A percentile compares a stretch with the other conserved stretches of the same genome.
Conservation (phyloP, 30 jellyfish, hydroid and myxozoan genomes). For the Catostylus mosaicus region DNA sequence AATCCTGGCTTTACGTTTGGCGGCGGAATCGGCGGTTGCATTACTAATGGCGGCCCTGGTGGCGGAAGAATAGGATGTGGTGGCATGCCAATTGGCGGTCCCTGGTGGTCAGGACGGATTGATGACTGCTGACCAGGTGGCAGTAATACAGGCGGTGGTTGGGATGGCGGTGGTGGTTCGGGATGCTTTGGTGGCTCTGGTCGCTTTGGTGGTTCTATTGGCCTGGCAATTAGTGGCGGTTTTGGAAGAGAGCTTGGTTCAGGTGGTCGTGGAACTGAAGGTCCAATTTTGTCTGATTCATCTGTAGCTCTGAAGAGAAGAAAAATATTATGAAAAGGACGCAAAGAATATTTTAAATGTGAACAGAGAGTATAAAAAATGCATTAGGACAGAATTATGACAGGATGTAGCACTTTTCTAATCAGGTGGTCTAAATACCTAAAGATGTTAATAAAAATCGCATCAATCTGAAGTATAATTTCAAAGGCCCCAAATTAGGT, state of each 20-base stretch:
- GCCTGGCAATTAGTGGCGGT: slow-evolving; percentile 54
- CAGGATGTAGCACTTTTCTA: no score
- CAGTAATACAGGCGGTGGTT: slow-evolving; percentile 69
- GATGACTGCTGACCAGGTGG: slow-evolving; percentile 49
- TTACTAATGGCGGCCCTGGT: slow-evolving; percentile 60
- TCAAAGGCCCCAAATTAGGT: no score
- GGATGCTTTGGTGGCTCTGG: slow-evolving; percentile 59
- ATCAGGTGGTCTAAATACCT: no score
- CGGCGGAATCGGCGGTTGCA: slow-evolving; percentile 80
- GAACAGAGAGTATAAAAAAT: background rate
- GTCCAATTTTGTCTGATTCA: slow-evolving; percentile 90
- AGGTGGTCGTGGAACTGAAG: slow-evolving; percentile 71
- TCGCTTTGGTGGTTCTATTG: slow-evolving; percentile 55
- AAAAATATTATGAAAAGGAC: background rate
- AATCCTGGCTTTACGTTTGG: slow-evolving; percentile 69
- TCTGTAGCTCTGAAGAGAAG: slow-evolving; percentile 78
- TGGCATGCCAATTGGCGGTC: slow-evolving; percentile 36
- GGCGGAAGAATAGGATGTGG: slow-evolving; percentile 68
- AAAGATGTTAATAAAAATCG: no score
- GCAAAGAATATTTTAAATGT: background rate
- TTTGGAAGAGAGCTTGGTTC: slow-evolving; percentile 27
- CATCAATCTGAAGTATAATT: no score
- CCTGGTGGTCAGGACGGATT: slow-evolving; percentile 24
- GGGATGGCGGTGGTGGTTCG: slow-evolving; percentile 61
- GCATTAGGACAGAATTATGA: background rate